Conservation (phyloP, 2,113 vertebrate species). For the Terrapene triunguis region DNA sequence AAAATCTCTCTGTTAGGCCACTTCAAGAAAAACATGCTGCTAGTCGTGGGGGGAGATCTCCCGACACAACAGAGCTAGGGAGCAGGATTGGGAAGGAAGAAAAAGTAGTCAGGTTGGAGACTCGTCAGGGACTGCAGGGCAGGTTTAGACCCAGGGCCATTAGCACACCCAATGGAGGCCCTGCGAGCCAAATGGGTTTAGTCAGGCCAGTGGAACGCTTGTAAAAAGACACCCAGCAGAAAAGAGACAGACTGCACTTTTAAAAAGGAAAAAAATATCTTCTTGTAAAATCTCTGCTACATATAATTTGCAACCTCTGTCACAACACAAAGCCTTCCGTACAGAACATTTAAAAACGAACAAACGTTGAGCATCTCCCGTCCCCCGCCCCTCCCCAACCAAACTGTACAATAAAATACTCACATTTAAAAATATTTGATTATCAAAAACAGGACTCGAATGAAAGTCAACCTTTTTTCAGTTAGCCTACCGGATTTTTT, state of each 20-base stretch:
- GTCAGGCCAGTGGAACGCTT: neutral
- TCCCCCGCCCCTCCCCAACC: neutral
- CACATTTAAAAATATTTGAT: neutral
- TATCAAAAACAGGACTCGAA: fast-evolving
- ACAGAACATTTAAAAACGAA: neutral
- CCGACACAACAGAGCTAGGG: neutral
- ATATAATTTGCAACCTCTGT: neutral
- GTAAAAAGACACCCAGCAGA: neutral
- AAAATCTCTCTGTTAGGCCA: neutral
- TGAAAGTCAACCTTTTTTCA: neutral
- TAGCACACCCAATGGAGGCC: neutral
- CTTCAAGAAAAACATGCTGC: neutral
- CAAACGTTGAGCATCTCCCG: neutral
- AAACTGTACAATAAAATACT: neutral
- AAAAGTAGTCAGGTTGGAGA: neutral
- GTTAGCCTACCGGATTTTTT: fast-evolving
- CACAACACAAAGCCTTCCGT: neutral
- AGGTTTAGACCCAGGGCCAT: neutral
- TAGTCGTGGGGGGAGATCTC: neutral
- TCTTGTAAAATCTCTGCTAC: conserved; percentile 73
- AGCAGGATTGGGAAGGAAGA: too few relatives aligned
- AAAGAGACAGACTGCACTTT: neutral
- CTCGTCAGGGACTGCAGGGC: fast-evolving
- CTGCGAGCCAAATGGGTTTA: neutral
- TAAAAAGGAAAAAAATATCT: conserved; percentile 63